These are phyloP conservation scores for Poeciliopsis occidentalis DNA, from an alignment of 2,113 vertebrate species.

Conservation along the genomic window DNA sequence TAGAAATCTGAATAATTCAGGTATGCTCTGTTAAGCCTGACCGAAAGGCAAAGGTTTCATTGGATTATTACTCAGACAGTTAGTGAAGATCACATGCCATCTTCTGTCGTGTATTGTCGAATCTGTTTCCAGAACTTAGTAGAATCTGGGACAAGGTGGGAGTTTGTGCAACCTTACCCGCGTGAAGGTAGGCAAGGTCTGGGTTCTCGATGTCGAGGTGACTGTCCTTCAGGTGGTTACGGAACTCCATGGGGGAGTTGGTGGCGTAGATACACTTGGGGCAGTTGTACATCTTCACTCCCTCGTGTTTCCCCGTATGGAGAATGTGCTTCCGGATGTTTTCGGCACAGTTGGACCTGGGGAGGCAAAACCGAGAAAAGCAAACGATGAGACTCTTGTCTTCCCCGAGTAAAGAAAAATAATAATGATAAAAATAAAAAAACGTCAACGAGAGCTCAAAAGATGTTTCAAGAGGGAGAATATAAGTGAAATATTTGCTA, in stretches of 20 bases:
- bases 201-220: constrained; percentile 97
- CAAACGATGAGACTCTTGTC: constrained; percentile 26
- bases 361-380: constrained; percentile 22
- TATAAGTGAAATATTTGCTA: not conserved
- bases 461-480: constrained; percentile 10
- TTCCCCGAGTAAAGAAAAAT: not conserved
- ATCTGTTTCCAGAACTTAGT: not conserved
- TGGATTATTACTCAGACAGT: not conserved
- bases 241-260: constrained; percentile 94
- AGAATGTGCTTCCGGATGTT: constrained; percentile 99
- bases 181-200: constrained; percentile 95
- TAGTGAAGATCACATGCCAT: not conserved
- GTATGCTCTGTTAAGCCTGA: not conserved
- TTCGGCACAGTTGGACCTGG: constrained; percentile 98
- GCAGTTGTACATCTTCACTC: constrained; percentile 99
- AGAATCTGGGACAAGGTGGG: not conserved
- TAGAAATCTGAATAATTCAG: constrained; percentile 1
- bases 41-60: not conserved
- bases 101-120: not conserved
- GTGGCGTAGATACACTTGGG: constrained; percentile 92
- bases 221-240: constrained; percentile 94
- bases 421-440: not conserved
- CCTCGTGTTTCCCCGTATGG: constrained; percentile 96
- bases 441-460: constrained; percentile 21
- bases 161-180: constrained; percentile 78